Evolutionary conservation across 2,797 vertebrate species (phyloP).

Genomic region (Gymnodraco acuticeps): DNA sequence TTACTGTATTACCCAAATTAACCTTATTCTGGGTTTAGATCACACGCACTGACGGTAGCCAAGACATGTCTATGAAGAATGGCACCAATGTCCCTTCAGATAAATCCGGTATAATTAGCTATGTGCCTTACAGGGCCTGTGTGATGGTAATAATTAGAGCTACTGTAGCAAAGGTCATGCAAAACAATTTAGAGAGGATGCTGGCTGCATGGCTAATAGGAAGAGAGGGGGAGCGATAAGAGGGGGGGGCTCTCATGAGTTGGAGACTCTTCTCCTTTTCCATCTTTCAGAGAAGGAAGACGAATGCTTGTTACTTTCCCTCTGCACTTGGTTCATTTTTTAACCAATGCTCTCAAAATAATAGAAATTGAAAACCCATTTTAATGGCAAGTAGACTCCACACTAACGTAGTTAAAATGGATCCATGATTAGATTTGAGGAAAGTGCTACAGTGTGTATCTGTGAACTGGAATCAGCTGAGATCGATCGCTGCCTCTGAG

Average conservation of each 20-base stretch:
- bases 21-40: slow-evolving; percentile 90
- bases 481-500: slow-evolving; percentile 70
- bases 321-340: slow-evolving; percentile 53
- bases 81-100: slow-evolving; percentile 92
- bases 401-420: slow-evolving; percentile 74
- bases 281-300: slow-evolving; percentile 27
- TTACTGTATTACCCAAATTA: slow-evolving; percentile 91
- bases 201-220: slow-evolving; percentile 85
- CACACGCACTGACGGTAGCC: slow-evolving; percentile 87
- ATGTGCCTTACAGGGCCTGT: slow-evolving; percentile 91
- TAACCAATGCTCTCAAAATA: slow-evolving; percentile 69
- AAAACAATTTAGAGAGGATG: slow-evolving; percentile 92
- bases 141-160: slow-evolving; percentile 94
- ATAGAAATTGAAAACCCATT: slow-evolving; percentile 76
- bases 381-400: slow-evolving; percentile 68
- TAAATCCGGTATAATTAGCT: slow-evolving; percentile 95
- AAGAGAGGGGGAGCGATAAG: slow-evolving; percentile 23
- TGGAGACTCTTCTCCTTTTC: slow-evolving; percentile 31
- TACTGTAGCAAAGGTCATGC: slow-evolving; percentile 90
- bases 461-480: slow-evolving; percentile 68
- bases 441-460: slow-evolving; percentile 73
- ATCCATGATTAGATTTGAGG: slow-evolving; percentile 76
- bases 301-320: slow-evolving; percentile 36
- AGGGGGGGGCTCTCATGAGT: slow-evolving; percentile 24
- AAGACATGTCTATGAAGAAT: slow-evolving; percentile 91